These are phyloP conservation scores for Panulirus ornatus DNA, from an alignment of 1,140 invertebrate genomes.

Conservation along the genomic window DNA sequence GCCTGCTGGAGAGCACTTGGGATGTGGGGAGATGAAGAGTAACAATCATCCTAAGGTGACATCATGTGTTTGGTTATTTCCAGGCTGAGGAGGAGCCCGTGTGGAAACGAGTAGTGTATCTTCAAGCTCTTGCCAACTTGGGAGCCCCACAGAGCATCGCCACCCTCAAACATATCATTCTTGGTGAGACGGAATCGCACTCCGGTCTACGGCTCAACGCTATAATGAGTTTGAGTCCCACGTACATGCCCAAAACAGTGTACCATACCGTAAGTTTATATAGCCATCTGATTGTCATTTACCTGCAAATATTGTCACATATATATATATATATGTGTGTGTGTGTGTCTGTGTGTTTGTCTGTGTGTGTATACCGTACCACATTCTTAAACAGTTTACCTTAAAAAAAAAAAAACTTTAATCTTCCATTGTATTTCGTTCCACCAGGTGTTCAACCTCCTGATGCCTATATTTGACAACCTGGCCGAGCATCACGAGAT, in stretches of 20 bases:
- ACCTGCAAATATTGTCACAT: too few relatives aligned
- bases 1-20: too few relatives aligned
- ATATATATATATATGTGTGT: too few relatives aligned
- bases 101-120: constrained; percentile 6
- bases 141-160: constrained; percentile 12
- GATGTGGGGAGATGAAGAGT: too few relatives aligned
- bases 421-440: too few relatives aligned
- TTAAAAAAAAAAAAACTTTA: too few relatives aligned
- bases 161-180: constrained; percentile 1
- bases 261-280: not conserved
- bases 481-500: not conserved
- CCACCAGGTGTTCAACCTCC: not conserved
- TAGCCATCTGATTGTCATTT: too few relatives aligned
- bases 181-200: not conserved
- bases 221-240: not conserved
- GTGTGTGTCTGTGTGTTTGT: too few relatives aligned
- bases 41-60: too few relatives aligned
- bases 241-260: not conserved
- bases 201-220: not conserved
- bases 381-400: too few relatives aligned
- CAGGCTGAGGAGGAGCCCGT: not conserved
- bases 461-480: constrained; percentile 33
- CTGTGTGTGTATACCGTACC: too few relatives aligned
- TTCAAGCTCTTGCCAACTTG: not conserved
- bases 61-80: not conserved